Percentiles rank a stretch among this genome's conserved stretches.
phyloP scores from a whole-genome alignment of 2,888 invertebrate genomes.

The Adelphocoris suturalis region DNA sequence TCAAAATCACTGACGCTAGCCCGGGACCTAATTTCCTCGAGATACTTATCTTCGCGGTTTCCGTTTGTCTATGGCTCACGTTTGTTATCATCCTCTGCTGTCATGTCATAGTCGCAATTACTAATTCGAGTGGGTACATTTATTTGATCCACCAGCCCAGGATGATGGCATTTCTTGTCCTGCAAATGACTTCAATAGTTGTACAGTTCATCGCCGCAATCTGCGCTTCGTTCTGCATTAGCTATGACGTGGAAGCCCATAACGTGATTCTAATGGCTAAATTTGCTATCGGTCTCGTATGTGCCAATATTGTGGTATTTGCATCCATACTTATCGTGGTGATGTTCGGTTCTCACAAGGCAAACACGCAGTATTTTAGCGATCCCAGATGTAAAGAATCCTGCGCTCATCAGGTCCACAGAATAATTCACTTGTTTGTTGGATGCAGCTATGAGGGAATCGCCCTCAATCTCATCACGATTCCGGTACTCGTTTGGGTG shows the following conservation, averaged over 20 bases:
- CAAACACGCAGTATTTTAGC: neutral
- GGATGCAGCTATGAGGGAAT: conserved; percentile 63
- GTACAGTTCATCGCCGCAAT: conserved; percentile 33
- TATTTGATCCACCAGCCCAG: neutral
- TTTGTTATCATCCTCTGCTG: neutral
- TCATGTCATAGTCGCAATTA: neutral
- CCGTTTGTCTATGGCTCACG: conserved; percentile 62
- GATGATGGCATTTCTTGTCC: neutral
- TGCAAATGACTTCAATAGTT: neutral
- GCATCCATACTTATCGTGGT: neutral
- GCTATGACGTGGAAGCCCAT: conserved; percentile 46
- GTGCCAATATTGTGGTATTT: neutral
- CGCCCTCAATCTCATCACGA: conserved; percentile 53
- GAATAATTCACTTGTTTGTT: conserved; percentile 49
- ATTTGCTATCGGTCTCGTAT: conserved; percentile 43
- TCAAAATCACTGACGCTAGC: conserved; percentile 35
- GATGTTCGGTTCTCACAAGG: neutral
- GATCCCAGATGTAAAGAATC: neutral
- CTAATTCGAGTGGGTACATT: neutral
- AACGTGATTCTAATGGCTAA: conserved; percentile 37
- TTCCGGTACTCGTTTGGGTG: conserved; percentile 40
- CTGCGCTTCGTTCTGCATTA: conserved; percentile 19
- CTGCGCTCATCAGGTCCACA: conserved; percentile 21
- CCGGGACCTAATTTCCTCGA: conserved; percentile 58
- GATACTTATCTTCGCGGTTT: conserved; percentile 54